phyloP scores from a whole-genome alignment of 2,888 invertebrate species.

The Xestia sexstrigata region DNA sequence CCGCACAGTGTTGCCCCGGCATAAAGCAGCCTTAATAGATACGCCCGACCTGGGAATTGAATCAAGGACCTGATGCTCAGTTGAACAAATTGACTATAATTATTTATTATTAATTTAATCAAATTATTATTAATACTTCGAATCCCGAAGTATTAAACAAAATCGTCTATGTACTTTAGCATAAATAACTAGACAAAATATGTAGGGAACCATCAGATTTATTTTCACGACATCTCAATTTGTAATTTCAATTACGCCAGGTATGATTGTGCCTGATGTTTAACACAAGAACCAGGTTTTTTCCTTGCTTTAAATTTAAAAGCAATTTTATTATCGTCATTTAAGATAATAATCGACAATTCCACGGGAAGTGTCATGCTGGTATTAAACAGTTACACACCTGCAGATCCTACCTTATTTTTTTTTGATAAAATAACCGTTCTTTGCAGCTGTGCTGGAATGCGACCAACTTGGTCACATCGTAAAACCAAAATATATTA shows the following conservation, averaged over 20 bases:
- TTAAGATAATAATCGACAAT: conserved; percentile 23
- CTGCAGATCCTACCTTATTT: conserved; percentile 32
- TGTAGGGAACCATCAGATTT: neutral
- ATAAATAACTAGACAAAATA: no score
- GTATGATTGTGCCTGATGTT: neutral
- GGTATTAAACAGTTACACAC: conserved; percentile 37
- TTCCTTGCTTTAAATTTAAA: neutral
- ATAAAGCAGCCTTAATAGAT: no score
- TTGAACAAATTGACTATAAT: no score
- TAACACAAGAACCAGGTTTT: neutral
- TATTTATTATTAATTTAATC: no score
- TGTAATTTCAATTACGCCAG: neutral
- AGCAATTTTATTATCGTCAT: conserved; percentile 16
- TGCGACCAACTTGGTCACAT: conserved; percentile 27
- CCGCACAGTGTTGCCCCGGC: no score
- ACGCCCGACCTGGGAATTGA: no score
- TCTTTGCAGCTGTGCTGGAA: conserved; percentile 31
- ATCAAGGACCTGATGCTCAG: no score
- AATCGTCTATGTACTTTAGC: no score
- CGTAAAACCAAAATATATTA: conserved; percentile 59
- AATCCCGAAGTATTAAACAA: no score
- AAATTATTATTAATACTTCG: no score
- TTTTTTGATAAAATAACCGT: conserved; percentile 39
- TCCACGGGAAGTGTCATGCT: neutral
- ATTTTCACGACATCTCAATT: neutral